Evolutionary conservation across 1,140 invertebrate genomes (phyloP), one percentile per base, ranked within the genome.

Genomic region (Cydia fagiglandana): DNA sequence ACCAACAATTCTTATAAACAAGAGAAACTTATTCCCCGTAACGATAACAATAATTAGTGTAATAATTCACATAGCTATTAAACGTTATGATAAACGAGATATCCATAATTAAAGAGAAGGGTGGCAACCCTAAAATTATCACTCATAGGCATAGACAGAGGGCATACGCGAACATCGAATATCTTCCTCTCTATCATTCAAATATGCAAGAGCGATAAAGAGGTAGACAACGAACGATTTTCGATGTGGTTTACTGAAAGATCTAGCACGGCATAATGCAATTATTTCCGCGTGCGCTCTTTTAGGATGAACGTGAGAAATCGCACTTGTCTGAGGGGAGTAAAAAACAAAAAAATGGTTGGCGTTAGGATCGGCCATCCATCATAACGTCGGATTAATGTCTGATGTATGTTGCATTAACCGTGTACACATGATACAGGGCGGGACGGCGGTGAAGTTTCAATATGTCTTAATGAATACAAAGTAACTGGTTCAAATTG

Each of bases 221-320:
- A 41, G 7, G 38, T 0, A 41, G 45, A 15, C 13, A 47, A 47
- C 45, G 45, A 47, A 47, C 15, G 12, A 4, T 34, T 34, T 34
- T 6, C 34, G 34, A 15, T 47, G 10, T 47, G n/a, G n/a, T n/a
- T n/a, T n/a, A 47, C 66, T 89, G 88, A 85, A 84, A 84, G 83
- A 88, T 85, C 82, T 81, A 88, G 83, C 90, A 91, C 88, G 90
- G 80, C 83, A 91, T 91, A 90, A 87, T 85, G 86, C 85, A 87
- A 91, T 90, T 90, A 90, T 89, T 91, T 80, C 81, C 79, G 80
- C 73, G 13, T 79, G 83, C 85, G 87, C 82, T 86, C 84, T 90
- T 91, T 89, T 89, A 87, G 80, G 81, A 79, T 66, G 64, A 78
- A 82, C 89, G 90, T 91, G 88, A 89, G 90, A 91, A 88, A 81